These are phyloP conservation scores for Diplolepis rosae DNA, from an alignment of 2,888 invertebrate genomes.

Conservation along the genomic window DNA sequence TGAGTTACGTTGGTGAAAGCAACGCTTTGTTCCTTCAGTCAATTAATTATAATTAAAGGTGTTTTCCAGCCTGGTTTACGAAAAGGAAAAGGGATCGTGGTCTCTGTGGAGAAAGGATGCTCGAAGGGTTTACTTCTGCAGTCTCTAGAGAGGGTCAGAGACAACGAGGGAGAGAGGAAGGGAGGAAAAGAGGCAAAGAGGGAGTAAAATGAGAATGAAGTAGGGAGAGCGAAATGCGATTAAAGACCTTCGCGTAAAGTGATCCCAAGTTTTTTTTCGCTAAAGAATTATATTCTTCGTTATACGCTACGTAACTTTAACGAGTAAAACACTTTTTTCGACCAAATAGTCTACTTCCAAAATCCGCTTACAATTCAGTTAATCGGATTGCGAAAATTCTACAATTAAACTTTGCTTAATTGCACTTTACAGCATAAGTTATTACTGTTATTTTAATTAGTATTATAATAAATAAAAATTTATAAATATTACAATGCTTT, in stretches of 20 bases:
- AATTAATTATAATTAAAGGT: constrained; percentile 59
- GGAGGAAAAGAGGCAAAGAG: no score
- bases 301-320: constrained; percentile 25
- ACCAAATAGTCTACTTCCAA: constrained; percentile 17
- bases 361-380: constrained; percentile 31
- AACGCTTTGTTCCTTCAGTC: constrained; percentile 52
- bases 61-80: constrained; percentile 45
- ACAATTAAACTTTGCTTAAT: constrained; percentile 35
- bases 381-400: constrained; percentile 33
- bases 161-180: constrained; percentile 39
- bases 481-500: no score
- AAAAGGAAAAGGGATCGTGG: constrained; percentile 29
- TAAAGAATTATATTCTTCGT: constrained; percentile 23
- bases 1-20: constrained; percentile 39
- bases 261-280: constrained; percentile 57
- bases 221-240: constrained; percentile 40
- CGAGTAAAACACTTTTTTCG: constrained; percentile 18
- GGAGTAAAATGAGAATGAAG: constrained; percentile 36
- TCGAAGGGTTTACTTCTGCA: constrained; percentile 47
- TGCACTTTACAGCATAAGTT: constrained; percentile 12
- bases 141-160: constrained; percentile 43
- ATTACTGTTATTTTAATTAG: no score
- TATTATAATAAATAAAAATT: no score
- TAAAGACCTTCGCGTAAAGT: constrained; percentile 62
- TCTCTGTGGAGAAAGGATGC: constrained; percentile 33